Evolutionary conservation across 2,113 vertebrate genomes (phyloP).

Genomic region (Buteo buteo): DNA sequence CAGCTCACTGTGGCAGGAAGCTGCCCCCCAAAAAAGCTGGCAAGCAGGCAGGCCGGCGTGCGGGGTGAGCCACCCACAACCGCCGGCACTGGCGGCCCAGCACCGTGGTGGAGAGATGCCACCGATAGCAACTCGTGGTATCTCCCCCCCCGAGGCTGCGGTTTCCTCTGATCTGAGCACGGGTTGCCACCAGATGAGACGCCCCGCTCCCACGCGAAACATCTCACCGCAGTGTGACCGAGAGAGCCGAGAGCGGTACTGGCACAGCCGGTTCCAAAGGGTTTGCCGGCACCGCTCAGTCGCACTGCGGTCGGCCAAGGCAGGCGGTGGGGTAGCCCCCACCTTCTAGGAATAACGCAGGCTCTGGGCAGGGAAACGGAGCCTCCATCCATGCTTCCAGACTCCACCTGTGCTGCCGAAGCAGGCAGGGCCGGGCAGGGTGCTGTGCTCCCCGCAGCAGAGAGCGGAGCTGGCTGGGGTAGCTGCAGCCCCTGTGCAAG

Average conservation of each 20-base stretch:
- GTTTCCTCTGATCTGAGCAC: slow-evolving; percentile 45
- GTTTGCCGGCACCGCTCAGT: neutral
- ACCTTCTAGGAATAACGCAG: neutral
- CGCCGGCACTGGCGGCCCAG: neutral
- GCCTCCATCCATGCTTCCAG: neutral
- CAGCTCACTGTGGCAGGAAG: neutral
- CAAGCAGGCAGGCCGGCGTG: fast-evolving
- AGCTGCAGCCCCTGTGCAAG: neutral
- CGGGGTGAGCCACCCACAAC: neutral
- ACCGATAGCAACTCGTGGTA: neutral
- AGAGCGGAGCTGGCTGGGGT: fast-evolving
- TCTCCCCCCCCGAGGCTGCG: neutral
- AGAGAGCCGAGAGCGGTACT: fast-evolving
- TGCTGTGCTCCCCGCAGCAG: neutral
- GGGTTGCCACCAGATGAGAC: neutral
- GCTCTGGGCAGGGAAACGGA: neutral
- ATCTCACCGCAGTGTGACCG: fast-evolving
- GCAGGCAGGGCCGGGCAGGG: neutral
- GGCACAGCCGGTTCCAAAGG: neutral
- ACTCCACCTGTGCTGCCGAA: neutral
- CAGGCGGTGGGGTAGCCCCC: fast-evolving
- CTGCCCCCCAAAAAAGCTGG: neutral
- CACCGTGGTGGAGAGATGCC: neutral
- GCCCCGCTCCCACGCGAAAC: neutral
- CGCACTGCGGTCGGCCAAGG: fast-evolving